A percentile compares a stretch with the other conserved stretches of the same genome.
Conservation (phyloP, 2,113 vertebrate species). For the Calyptomena viridis region DNA sequence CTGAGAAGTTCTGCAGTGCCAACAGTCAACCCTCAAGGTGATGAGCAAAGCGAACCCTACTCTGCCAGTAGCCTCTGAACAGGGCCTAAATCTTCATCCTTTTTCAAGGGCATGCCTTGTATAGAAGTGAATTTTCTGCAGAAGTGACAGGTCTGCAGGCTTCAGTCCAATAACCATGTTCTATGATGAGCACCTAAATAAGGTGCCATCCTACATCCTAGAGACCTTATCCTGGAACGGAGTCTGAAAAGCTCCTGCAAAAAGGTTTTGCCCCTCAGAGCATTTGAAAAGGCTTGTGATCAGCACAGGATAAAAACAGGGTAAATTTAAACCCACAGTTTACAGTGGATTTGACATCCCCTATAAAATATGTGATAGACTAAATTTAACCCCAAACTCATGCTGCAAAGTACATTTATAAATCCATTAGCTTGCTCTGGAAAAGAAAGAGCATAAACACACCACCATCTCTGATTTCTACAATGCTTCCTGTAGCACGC, state of each 20-base stretch:
- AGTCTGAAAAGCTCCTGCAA: not conserved
- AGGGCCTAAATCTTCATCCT: not conserved
- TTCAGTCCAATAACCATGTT: not conserved
- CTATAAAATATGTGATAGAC: not conserved
- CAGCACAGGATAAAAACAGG: not conserved
- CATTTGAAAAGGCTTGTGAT: not conserved
- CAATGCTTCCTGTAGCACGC: not conserved
- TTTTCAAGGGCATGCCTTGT: not conserved
- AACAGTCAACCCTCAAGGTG: not conserved
- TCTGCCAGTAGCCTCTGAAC: not conserved
- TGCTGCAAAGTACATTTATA: not conserved
- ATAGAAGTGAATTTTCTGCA: not conserved
- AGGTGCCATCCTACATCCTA: not conserved
- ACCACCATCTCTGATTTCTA: not conserved
- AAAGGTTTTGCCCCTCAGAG: not conserved
- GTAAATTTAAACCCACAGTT: not conserved
- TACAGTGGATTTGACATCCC: not conserved
- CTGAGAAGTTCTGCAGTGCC: not conserved
- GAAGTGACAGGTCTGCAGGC: constrained; percentile 8
- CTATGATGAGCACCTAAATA: constrained; percentile 9
- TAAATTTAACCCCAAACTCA: not conserved
- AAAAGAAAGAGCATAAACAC: not conserved
- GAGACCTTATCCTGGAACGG: not conserved
- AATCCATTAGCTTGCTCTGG: not conserved
- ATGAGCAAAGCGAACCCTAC: not conserved